phyloP scores from a whole-genome alignment of 2,888 invertebrate genomes.

The Polylopha cassiicola region DNA sequence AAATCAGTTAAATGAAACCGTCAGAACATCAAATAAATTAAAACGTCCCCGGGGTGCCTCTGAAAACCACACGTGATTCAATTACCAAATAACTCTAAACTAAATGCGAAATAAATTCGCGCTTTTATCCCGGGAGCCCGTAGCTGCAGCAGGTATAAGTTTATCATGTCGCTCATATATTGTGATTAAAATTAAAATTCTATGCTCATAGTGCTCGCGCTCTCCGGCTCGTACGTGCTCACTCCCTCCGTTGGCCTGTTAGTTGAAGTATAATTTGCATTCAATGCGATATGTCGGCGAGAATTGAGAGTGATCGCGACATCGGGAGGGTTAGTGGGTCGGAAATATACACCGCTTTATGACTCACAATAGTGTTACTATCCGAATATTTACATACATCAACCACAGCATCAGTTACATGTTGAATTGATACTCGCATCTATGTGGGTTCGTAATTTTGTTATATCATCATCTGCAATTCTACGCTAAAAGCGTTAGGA shows the following conservation, averaged over 20 bases:
- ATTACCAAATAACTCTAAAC: neutral
- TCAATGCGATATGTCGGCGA: constrained; percentile 33
- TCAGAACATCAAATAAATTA: too few species aligned
- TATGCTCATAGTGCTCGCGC: constrained; percentile 21
- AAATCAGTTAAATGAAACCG: too few species aligned
- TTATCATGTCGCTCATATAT: constrained; percentile 20
- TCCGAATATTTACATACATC: constrained; percentile 10
- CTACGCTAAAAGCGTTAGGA: too few species aligned
- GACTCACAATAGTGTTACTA: constrained; percentile 9
- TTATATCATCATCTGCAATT: too few species aligned
- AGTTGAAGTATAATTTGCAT: constrained; percentile 39
- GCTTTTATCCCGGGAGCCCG: constrained; percentile 11
- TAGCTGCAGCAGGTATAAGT: constrained; percentile 10
- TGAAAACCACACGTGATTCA: constrained; percentile 2
- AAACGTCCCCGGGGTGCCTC: too few species aligned
- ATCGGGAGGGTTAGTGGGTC: constrained; percentile 18
- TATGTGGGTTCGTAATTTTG: too few species aligned
- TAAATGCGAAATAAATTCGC: too few species aligned
- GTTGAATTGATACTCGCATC: neutral
- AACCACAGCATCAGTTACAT: constrained; percentile 1
- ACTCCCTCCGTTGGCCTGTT: constrained; percentile 13
- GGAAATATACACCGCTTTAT: constrained; percentile 12
- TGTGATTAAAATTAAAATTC: constrained; percentile 28
- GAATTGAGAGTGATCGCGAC: constrained; percentile 27
- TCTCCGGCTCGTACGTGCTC: constrained; percentile 15